These are phyloP conservation scores for Heliconius himera DNA, from an alignment of 1,140 invertebrate genomes.

Conservation along the genomic window DNA sequence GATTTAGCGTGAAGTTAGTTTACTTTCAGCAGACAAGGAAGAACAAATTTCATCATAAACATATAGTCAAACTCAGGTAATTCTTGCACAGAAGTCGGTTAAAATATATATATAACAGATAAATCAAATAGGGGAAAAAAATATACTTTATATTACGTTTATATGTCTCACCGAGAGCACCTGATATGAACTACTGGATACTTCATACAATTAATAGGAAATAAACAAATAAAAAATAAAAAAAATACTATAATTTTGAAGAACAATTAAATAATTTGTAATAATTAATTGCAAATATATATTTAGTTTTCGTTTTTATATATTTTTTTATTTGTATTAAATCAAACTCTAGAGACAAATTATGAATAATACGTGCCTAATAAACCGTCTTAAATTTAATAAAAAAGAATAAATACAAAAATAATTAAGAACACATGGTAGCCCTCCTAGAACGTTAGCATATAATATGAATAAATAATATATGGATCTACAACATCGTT, in stretches of 20 bases:
- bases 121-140: neutral
- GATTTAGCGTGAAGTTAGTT: too few relatives aligned
- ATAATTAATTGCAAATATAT: too few relatives aligned
- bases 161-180: neutral
- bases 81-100: too few relatives aligned
- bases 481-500: slow-evolving; percentile 7
- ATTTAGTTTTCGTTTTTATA: too few relatives aligned
- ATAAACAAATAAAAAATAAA: neutral
- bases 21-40: too few relatives aligned
- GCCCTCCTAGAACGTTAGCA: neutral
- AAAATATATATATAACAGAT: too few relatives aligned
- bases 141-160: neutral
- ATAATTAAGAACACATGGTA: neutral
- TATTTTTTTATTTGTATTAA: too few relatives aligned
- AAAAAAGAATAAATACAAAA: neutral
- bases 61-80: too few relatives aligned
- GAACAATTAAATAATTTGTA: neutral
- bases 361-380: too few relatives aligned
- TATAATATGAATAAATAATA: neutral
- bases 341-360: too few relatives aligned
- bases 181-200: neutral
- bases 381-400: too few relatives aligned
- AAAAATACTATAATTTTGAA: neutral
- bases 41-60: too few relatives aligned
- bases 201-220: neutral